These are phyloP conservation scores for Limenitis camilla DNA, from an alignment of 2,888 invertebrate genomes.

Conservation along the genomic window DNA sequence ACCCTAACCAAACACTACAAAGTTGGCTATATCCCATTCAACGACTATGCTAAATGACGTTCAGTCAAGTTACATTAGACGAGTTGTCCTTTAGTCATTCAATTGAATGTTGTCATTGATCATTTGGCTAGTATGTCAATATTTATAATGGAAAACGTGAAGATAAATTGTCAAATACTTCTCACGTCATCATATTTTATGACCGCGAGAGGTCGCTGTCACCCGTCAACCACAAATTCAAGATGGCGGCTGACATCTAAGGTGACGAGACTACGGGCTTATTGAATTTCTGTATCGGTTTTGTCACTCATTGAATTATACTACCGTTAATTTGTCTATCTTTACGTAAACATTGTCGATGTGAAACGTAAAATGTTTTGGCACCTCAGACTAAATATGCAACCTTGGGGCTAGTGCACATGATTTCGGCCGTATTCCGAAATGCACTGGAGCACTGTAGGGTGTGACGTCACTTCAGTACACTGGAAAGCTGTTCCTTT, in stretches of 20 bases:
- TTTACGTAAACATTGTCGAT: slow-evolving; percentile 3
- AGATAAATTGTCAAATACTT: slow-evolving; percentile 15
- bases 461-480: no score
- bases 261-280: slow-evolving; percentile 40
- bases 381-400: neutral
- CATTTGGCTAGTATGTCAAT: neutral
- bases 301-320: slow-evolving; percentile 32
- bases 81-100: no score
- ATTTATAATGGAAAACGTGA: neutral
- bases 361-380: neutral
- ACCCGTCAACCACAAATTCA: slow-evolving; percentile 18
- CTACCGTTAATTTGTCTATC: slow-evolving; percentile 16
- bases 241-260: slow-evolving; percentile 28
- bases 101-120: neutral
- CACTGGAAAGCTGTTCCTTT: no score
- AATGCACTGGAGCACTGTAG: no score
- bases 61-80: no score
- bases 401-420: neutral
- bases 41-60: no score
- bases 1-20: no score
- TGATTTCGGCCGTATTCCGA: no score
- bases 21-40: no score
- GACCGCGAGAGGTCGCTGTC: slow-evolving; percentile 27
- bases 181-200: slow-evolving; percentile 21
- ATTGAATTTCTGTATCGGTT: slow-evolving; percentile 42